A percentile compares a stretch with the other conserved stretches of the same genome.
Evolutionary conservation across 2,113 vertebrate species (phyloP).

Genomic region (Shinisaurus crocodilurus): DNA sequence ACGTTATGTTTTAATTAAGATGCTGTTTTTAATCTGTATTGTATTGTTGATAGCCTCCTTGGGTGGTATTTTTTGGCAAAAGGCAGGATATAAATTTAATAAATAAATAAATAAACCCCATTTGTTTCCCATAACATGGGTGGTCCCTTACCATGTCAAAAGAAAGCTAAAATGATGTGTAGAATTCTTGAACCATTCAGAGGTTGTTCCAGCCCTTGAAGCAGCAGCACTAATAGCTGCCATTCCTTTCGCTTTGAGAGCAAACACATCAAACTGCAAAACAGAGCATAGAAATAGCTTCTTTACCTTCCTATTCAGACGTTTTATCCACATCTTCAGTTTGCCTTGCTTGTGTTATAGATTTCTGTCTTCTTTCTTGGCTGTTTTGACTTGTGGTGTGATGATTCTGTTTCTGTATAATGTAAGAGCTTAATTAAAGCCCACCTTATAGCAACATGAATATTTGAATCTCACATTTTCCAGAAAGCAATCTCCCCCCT

Average conservation of each 20-base stretch:
- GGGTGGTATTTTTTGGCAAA: no score
- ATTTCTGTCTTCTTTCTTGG: neutral
- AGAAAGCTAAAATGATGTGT: neutral
- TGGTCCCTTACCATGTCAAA: neutral
- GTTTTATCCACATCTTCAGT: neutral
- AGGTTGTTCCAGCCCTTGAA: neutral
- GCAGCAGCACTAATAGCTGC: neutral
- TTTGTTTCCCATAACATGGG: neutral
- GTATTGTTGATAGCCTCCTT: no score
- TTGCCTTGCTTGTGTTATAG: slow-evolving; percentile 22
- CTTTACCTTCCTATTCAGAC: neutral
- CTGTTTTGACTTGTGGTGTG: neutral
- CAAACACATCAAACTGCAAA: neutral
- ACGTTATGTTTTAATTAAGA: no score
- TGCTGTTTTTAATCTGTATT: no score
- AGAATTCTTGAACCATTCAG: neutral
- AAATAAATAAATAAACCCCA: no score
- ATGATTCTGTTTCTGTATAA: neutral
- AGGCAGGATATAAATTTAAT: neutral
- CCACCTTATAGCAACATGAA: slow-evolving; percentile 26
- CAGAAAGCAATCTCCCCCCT: slow-evolving; percentile 24
- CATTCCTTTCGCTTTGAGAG: neutral
- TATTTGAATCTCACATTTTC: slow-evolving; percentile 49
- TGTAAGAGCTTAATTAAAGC: slow-evolving; percentile 26
- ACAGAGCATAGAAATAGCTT: neutral